A percentile compares a stretch with the other conserved stretches of the same genome.
Conservation (phyloP, 2,797 vertebrate genomes). For the Gambelia wislizenii region DNA sequence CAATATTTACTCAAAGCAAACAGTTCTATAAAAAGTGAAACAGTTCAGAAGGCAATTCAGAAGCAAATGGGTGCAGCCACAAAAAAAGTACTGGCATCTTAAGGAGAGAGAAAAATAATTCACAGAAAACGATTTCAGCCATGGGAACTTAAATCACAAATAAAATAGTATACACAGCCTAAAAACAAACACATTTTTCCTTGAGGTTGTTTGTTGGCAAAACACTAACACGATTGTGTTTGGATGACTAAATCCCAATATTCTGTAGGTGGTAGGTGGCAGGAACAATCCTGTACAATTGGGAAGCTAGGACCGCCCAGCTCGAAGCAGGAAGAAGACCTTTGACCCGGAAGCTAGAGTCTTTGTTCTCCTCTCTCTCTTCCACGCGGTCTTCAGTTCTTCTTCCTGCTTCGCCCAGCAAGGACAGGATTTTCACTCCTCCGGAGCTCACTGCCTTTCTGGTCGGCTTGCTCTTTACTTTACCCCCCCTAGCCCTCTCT, state of each 20-base stretch:
- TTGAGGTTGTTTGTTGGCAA: slow-evolving; percentile 11
- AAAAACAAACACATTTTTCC: neutral
- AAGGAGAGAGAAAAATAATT: neutral
- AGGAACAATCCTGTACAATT: too few relatives aligned
- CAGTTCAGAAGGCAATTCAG: neutral
- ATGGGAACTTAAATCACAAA: neutral
- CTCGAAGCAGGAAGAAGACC: too few relatives aligned
- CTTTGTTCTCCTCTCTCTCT: too few relatives aligned
- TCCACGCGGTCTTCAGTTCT: too few relatives aligned
- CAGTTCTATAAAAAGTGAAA: neutral
- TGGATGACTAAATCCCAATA: slow-evolving; percentile 24
- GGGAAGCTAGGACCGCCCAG: too few relatives aligned
- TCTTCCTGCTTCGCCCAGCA: too few relatives aligned
- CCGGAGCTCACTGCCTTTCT: too few relatives aligned
- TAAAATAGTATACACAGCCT: neutral
- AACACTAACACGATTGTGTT: slow-evolving; percentile 5
- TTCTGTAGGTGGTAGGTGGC: too few relatives aligned
- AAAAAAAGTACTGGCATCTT: neutral
- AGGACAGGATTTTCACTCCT: too few relatives aligned
- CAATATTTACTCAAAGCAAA: neutral
- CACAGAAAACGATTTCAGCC: neutral
- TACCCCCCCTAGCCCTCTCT: too few relatives aligned
- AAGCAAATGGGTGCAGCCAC: neutral
- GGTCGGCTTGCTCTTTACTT: too few relatives aligned
- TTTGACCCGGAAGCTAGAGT: too few relatives aligned